Evolutionary conservation across 2,888 invertebrate genomes (phyloP), one percentile per base, ranked within the genome.

Genomic region (Heliconius erato): DNA sequence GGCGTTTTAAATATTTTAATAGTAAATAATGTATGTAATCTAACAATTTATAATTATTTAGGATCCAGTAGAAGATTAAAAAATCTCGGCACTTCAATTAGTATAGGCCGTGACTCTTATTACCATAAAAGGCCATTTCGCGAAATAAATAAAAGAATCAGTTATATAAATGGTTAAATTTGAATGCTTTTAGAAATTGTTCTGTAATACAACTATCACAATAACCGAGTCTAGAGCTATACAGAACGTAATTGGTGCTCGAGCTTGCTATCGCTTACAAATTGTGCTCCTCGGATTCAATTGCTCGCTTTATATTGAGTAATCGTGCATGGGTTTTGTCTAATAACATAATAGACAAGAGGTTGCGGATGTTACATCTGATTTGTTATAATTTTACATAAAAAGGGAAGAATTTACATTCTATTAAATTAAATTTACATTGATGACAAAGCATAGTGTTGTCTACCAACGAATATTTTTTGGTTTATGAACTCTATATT

Each of bases 211-310:
- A 87, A 89, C 74, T 80, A 82, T 82, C 79, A 85, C 84, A 85
- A 85, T 84, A 71, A 77, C 59, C 59, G 67, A 78, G 82, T 84
- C 80, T 77, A 79, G 81, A 74, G 82, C 80, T 79, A 79, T 81
- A 84, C 80, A 80, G 81, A 77, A 49, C 81, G 84, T 87, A 87
- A 88, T 88, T 88, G 87, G 86, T 85, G 85, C 86, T 87, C 85
- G 80, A 85, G 80, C 80, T 82, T 79, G 83, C 81, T 86, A 87
- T 87, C 86, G 86, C 85, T 87, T 86, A 84, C 85, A 86, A 88
- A 87, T 87, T 88, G 85, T 84, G 84, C 85, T 85, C 85, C 85
- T 86, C 83, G 84, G 72, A 87, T 87, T 86, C 85, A 85, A 84
- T 87, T 84, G 84, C 83, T 76, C 83, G 83, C 79, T 86, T 82